phyloP scores from a whole-genome alignment of 2,113 vertebrate genomes.

The Cygnus atratus region DNA sequence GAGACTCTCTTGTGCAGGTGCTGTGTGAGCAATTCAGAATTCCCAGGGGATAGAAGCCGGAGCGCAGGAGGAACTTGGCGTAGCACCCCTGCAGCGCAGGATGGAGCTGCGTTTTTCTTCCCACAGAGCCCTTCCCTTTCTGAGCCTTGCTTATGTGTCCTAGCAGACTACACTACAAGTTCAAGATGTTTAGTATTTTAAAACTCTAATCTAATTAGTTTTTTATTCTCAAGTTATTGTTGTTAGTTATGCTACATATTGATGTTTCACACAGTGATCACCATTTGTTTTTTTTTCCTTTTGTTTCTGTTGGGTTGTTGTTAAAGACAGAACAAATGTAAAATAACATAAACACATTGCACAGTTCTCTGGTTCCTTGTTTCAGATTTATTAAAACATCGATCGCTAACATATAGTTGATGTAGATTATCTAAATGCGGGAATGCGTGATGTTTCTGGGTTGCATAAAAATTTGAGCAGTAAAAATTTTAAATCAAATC shows the following conservation, averaged over 20 bases:
- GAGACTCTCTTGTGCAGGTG: neutral
- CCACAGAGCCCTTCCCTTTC: neutral
- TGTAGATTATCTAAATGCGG: neutral
- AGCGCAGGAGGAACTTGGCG: neutral
- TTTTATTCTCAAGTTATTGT: neutral
- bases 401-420: neutral
- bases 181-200: neutral
- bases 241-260: neutral
- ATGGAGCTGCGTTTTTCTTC: neutral
- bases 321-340: neutral
- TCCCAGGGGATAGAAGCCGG: neutral
- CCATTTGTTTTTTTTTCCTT: neutral
- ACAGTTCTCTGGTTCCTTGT: neutral
- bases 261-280: rapidly evolving
- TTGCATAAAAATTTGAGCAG: neutral
- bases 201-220: neutral
- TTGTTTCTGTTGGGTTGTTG: neutral
- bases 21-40: neutral
- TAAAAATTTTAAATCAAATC: neutral
- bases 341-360: neutral
- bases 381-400: neutral
- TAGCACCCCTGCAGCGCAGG: neutral
- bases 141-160: neutral
- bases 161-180: neutral
- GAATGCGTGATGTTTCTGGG: neutral